A percentile compares a stretch with the other conserved stretches of the same genome.
phyloP scores from a whole-genome alignment of 2,113 vertebrate genomes.

The Sisor rabdophorus region DNA sequence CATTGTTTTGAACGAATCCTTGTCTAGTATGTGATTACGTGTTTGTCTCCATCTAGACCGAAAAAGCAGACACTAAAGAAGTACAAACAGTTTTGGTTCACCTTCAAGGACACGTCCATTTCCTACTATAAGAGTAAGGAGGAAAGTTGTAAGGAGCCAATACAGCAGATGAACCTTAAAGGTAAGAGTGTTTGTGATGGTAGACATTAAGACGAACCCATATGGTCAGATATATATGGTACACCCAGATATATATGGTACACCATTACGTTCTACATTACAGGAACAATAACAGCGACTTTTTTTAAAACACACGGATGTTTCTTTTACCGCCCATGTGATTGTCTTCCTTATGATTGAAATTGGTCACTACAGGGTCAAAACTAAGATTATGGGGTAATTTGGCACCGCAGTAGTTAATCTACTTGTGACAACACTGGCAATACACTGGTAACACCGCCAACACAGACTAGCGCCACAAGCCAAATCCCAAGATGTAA shows the following conservation, averaged over 20 bases:
- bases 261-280: no score
- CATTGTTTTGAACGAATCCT: background rate
- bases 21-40: background rate
- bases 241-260: background rate
- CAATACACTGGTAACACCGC: no score
- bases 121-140: constrained; percentile 76
- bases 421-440: no score
- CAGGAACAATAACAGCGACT: background rate
- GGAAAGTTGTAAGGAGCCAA: constrained; percentile 68
- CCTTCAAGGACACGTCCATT: constrained; percentile 74
- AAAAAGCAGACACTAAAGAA: constrained; percentile 76
- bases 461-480: no score
- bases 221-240: no score
- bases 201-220: constrained; percentile 1
- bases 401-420: no score
- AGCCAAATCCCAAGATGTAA: no score
- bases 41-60: constrained; percentile 59
- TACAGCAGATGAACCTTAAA: constrained; percentile 74
- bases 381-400: no score
- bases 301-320: background rate
- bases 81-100: constrained; percentile 78
- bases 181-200: constrained; percentile 53
- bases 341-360: no score
- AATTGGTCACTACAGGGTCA: no score
- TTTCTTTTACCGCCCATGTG: no score